These are phyloP conservation scores for Aratinga solstitialis DNA, from an alignment of 2,797 vertebrate species.

Conservation along the genomic window DNA sequence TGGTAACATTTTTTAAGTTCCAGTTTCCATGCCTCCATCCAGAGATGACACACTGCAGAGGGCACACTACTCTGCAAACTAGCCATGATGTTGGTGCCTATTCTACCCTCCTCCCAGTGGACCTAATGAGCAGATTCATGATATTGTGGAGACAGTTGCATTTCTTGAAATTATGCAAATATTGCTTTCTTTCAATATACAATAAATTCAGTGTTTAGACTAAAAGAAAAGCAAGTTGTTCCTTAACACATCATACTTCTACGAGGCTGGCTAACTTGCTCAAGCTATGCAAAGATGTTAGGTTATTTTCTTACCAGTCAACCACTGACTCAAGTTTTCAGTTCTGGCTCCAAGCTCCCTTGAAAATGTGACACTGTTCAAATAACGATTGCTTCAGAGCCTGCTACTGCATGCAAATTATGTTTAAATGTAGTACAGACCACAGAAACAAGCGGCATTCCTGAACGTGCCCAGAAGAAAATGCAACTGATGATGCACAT, in stretches of 20 bases:
- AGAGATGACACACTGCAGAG: not conserved
- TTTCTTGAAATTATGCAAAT: not conserved
- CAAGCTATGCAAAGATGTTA: not conserved
- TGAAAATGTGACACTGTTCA: not conserved
- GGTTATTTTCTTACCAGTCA: not conserved
- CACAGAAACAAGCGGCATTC: not conserved
- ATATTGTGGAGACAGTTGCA: not conserved
- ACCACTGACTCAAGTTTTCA: not conserved
- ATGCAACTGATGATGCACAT: not conserved
- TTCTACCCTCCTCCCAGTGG: not conserved
- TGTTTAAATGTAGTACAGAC: not conserved
- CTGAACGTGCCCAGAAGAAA: not conserved
- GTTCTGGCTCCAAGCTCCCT: not conserved
- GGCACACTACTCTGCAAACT: not conserved
- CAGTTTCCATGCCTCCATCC: not conserved
- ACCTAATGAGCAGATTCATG: fast-evolving
- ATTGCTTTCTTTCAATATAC: not conserved
- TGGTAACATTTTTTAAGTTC: fast-evolving
- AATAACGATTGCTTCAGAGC: not conserved
- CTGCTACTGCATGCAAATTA: not conserved
- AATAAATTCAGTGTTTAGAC: not conserved
- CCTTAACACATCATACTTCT: not conserved
- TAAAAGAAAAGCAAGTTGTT: not conserved
- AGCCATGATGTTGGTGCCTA: not conserved
- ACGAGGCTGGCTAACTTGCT: not conserved